Evolutionary conservation across 2,797 vertebrate species (phyloP).

Genomic region (Onychomys torridus): DNA sequence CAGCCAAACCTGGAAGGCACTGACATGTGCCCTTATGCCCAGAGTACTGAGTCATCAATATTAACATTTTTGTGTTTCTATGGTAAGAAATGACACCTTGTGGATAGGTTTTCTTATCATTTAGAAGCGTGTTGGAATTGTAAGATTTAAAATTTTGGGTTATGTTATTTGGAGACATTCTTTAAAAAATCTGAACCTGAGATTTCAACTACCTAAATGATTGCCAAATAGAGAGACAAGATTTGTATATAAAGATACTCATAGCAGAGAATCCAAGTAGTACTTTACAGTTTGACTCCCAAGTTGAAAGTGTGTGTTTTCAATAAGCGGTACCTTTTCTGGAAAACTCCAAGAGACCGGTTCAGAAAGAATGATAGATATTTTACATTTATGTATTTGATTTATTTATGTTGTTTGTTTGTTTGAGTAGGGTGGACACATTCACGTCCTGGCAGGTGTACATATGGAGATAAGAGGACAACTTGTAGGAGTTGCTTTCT

Average conservation of each 20-base stretch:
- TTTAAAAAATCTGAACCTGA: conserved; percentile 22
- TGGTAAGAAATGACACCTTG: conserved; percentile 9
- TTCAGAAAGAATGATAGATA: background rate
- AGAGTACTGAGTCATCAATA: conserved; percentile 14
- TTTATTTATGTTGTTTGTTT: background rate
- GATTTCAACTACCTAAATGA: conserved; percentile 21
- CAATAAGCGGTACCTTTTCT: background rate
- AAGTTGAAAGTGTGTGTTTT: conserved; percentile 27
- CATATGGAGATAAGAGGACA: background rate
- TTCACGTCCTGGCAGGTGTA: too few relatives aligned
- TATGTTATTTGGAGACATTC: conserved; percentile 17
- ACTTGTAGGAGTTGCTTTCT: background rate
- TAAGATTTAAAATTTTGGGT: conserved; percentile 1
- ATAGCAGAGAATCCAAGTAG: background rate
- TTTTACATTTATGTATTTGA: background rate
- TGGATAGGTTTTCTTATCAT: background rate
- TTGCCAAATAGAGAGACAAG: conserved; percentile 17
- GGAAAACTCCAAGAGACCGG: background rate
- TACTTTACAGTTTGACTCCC: background rate
- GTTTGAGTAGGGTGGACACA: background rate
- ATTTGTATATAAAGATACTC: conserved; percentile 21
- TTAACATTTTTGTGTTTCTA: conserved; percentile 8
- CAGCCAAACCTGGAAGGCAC: background rate
- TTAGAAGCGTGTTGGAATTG: background rate
- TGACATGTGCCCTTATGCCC: conserved; percentile 6